Conservation (phyloP, 1,140 invertebrate species). For the Habropoda laboriosa region DNA sequence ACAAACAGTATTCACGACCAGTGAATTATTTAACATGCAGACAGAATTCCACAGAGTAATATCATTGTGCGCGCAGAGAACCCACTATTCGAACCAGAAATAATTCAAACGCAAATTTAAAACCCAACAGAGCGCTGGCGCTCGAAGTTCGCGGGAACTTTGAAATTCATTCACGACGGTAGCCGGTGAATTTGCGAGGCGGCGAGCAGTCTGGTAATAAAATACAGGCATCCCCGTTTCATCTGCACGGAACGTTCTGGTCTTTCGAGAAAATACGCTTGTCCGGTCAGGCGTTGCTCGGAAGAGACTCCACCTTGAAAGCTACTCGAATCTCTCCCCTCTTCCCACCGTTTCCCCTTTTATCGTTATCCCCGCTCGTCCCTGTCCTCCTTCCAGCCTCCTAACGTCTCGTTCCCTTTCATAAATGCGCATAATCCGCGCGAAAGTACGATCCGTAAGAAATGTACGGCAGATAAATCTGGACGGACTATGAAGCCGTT, state of each 20-base stretch:
- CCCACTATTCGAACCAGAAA: neutral
- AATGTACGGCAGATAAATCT: conserved; percentile 34
- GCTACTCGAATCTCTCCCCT: conserved; percentile 11
- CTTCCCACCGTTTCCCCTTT: neutral
- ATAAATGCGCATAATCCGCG: conserved; percentile 45
- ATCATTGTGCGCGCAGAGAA: neutral
- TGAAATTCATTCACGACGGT: neutral
- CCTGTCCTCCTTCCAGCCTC: neutral
- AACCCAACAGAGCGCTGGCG: neutral
- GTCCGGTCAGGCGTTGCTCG: conserved; percentile 17
- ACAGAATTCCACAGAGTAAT: no score
- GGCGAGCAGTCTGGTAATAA: conserved; percentile 14
- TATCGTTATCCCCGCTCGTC: no score
- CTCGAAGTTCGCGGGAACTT: neutral
- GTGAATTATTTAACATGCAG: neutral
- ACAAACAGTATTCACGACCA: neutral
- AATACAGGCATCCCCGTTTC: conserved; percentile 35
- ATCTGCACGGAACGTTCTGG: conserved; percentile 14
- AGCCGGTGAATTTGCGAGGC: neutral
- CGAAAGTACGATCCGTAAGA: conserved; percentile 16
- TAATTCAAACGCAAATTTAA: conserved; percentile 13
- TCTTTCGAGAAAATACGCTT: conserved; percentile 40
- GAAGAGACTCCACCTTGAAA: conserved; percentile 21
- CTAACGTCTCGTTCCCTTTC: neutral
- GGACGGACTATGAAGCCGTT: neutral